These are phyloP conservation scores for Bos javanicus DNA, from an alignment of 2,113 vertebrate species.

Conservation along the genomic window DNA sequence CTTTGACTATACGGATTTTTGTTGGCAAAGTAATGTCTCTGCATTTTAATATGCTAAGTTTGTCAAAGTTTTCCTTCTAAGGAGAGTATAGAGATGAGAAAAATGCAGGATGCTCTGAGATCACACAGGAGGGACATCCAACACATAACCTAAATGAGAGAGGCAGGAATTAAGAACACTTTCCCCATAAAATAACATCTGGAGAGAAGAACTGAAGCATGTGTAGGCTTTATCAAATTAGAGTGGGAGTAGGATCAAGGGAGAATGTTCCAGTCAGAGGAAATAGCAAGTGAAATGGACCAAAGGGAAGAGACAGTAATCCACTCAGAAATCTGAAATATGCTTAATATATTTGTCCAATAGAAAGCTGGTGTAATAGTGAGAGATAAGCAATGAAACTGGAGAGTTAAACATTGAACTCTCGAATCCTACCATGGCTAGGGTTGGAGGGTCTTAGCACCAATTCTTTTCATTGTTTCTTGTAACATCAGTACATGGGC, in stretches of 20 bases:
- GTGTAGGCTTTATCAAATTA: not conserved
- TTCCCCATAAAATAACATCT: not conserved
- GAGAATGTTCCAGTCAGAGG: not conserved
- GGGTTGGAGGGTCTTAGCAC: not conserved
- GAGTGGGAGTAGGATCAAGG: not conserved
- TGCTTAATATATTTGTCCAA: not conserved
- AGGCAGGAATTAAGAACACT: not conserved
- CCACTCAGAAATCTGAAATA: not conserved
- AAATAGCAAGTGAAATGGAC: not conserved
- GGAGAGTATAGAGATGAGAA: not conserved
- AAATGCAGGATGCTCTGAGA: not conserved
- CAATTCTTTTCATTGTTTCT: not conserved
- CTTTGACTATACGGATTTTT: not conserved
- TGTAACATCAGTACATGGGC: not conserved
- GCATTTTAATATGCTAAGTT: not conserved
- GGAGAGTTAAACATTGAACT: not conserved
- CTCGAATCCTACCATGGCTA: not conserved
- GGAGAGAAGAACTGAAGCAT: not conserved
- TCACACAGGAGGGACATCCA: not conserved
- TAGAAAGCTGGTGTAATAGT: not conserved
- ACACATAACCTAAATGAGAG: not conserved
- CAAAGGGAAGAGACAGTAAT: not conserved
- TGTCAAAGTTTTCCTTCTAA: not conserved
- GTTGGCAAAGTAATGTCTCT: not conserved
- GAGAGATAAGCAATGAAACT: not conserved